phyloP scores from a whole-genome alignment of 2,113 vertebrate genomes.

The Pluvialis apricaria region DNA sequence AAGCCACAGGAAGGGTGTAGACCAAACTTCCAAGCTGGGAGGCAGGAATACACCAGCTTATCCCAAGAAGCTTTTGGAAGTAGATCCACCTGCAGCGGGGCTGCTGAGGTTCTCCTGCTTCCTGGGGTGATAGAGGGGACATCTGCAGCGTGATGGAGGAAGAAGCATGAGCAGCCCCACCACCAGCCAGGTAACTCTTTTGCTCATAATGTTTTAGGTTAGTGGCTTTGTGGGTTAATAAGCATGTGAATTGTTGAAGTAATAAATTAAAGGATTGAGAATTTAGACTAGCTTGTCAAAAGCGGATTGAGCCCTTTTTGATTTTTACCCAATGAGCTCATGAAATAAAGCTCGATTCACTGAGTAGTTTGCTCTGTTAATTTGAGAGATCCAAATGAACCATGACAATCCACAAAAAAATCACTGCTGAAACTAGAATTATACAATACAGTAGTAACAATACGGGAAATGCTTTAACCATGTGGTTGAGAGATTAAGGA shows the following conservation, averaged over 20 bases:
- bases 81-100: accelerated
- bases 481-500: background rate
- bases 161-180: background rate
- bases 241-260: background rate
- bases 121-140: background rate
- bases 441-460: background rate
- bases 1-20: background rate
- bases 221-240: background rate
- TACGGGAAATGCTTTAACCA: background rate
- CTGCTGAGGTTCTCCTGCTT: background rate
- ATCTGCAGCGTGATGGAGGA: background rate
- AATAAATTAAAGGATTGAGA: background rate
- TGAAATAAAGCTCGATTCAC: background rate
- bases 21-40: background rate
- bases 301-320: background rate
- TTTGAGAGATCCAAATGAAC: background rate
- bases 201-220: background rate
- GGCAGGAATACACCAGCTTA: background rate
- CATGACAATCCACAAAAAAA: background rate
- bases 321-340: background rate
- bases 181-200: background rate
- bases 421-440: background rate
- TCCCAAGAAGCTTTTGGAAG: background rate
- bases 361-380: background rate
- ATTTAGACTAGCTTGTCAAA: background rate